phyloP scores from a whole-genome alignment of 2,113 vertebrate species.

The Jacana jacana region DNA sequence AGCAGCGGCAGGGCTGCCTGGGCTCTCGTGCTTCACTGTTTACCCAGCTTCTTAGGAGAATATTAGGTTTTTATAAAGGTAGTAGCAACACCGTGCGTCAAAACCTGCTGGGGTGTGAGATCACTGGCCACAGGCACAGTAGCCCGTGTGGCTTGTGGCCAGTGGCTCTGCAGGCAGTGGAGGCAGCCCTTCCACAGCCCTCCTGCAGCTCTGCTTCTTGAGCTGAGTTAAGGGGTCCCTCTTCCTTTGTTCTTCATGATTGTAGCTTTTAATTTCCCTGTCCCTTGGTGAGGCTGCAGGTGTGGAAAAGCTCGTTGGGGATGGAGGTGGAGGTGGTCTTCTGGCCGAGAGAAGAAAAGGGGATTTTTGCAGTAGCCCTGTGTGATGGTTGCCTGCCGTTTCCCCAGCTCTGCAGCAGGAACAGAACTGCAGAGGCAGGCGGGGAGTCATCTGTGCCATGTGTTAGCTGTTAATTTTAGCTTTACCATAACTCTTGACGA shows the following conservation, averaged over 20 bases:
- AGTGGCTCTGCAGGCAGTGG: background rate
- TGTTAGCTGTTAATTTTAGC: conserved; percentile 63
- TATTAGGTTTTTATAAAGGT: background rate
- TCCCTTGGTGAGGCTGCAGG: background rate
- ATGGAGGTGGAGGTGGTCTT: background rate
- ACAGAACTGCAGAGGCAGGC: background rate
- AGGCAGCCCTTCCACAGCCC: background rate
- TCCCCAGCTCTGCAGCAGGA: background rate
- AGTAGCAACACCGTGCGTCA: background rate
- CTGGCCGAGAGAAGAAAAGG: background rate
- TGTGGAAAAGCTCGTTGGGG: background rate
- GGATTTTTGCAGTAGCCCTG: background rate
- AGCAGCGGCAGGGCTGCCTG: background rate
- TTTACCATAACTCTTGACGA: conserved; percentile 46
- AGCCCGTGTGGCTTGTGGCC: background rate
- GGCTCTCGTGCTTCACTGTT: background rate
- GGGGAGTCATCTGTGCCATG: conserved; percentile 52
- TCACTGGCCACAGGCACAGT: background rate
- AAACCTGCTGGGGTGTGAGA: background rate
- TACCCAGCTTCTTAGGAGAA: background rate
- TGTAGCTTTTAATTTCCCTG: background rate
- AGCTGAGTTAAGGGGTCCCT: background rate
- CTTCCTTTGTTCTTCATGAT: background rate
- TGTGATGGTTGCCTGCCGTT: fast-evolving
- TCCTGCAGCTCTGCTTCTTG: background rate